Evolutionary conservation across 2,113 vertebrate species (phyloP).

Genomic region (Carassius carassius): DNA sequence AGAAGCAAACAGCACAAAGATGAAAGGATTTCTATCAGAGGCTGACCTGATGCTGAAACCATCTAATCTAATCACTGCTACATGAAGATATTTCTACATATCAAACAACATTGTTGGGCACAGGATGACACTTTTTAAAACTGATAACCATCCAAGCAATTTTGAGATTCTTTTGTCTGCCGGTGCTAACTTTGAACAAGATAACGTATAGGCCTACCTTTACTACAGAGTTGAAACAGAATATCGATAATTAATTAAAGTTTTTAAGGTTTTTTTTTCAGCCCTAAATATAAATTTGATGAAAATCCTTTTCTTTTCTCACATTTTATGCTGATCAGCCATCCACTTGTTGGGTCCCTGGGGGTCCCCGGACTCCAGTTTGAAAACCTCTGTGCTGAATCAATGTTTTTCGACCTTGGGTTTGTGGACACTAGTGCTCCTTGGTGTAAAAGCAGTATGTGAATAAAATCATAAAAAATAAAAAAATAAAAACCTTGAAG

Average conservation of each 20-base stretch:
- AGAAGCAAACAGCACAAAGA: slow-evolving; percentile 3
- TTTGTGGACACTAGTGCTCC: background rate
- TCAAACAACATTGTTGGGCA: too few species aligned
- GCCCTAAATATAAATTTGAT: too few species aligned
- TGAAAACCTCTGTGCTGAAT: too few species aligned
- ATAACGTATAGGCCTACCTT: background rate
- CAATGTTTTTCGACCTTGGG: too few species aligned
- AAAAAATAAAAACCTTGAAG: too few species aligned
- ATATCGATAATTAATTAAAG: too few species aligned
- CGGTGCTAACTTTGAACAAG: background rate
- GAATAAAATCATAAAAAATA: background rate
- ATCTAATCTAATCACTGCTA: slow-evolving; percentile 43
- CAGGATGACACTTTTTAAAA: background rate
- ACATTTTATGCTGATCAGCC: too few species aligned
- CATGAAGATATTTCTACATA: background rate
- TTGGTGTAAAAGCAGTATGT: background rate
- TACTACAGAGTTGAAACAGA: too few species aligned
- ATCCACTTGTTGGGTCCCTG: too few species aligned
- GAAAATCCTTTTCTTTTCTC: too few species aligned
- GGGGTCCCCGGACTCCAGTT: too few species aligned
- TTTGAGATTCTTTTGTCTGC: background rate
- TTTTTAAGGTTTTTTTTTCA: too few species aligned
- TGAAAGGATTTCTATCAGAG: slow-evolving; percentile 35
- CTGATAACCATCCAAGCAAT: background rate
- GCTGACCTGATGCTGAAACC: slow-evolving; percentile 34